A percentile compares a stretch with the other conserved stretches of the same genome.
Evolutionary conservation across 2,888 invertebrate genomes (phyloP).

Genomic region (Agonopterix alstromeriana): DNA sequence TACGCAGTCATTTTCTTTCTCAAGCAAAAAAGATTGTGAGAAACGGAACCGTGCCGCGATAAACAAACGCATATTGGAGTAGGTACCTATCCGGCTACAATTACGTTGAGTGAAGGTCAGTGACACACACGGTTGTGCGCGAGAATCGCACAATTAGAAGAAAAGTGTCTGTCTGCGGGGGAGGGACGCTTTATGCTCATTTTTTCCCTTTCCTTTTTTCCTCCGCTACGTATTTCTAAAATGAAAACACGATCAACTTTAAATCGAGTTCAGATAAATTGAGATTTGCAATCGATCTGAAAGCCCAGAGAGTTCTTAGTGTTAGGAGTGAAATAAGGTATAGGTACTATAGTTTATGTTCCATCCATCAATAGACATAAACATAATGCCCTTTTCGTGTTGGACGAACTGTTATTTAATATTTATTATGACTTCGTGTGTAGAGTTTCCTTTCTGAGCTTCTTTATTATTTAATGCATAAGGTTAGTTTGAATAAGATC

Average conservation of each 20-base stretch:
- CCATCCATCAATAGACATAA: conserved; percentile 27
- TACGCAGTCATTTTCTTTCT: conserved; percentile 21
- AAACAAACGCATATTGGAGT: conserved; percentile 31
- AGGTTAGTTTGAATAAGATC: too few relatives aligned
- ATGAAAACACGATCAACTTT: background rate
- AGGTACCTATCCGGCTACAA: conserved; percentile 52
- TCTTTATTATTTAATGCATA: conserved; percentile 21
- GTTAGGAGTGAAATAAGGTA: conserved; percentile 13
- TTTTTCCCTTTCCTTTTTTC: background rate
- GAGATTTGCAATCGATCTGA: conserved; percentile 4
- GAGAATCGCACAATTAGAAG: conserved; percentile 51
- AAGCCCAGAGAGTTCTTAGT: conserved; percentile 2
- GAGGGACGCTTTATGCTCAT: conserved; percentile 1
- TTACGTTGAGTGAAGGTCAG: conserved; percentile 50
- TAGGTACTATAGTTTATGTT: conserved; percentile 7
- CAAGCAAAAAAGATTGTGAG: conserved; percentile 25
- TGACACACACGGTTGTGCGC: conserved; percentile 41
- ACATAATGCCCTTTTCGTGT: conserved; percentile 32
- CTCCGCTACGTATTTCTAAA: background rate
- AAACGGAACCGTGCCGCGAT: conserved; percentile 37
- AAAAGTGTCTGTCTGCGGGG: conserved; percentile 20
- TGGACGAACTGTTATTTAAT: conserved; percentile 29
- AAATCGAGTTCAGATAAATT: background rate
- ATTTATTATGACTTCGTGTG: conserved; percentile 29
- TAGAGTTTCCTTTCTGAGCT: conserved; percentile 16